A percentile compares a stretch with the other conserved stretches of the same genome.
Conservation (phyloP, 2,797 vertebrate species). For the Poecilia gillii region DNA sequence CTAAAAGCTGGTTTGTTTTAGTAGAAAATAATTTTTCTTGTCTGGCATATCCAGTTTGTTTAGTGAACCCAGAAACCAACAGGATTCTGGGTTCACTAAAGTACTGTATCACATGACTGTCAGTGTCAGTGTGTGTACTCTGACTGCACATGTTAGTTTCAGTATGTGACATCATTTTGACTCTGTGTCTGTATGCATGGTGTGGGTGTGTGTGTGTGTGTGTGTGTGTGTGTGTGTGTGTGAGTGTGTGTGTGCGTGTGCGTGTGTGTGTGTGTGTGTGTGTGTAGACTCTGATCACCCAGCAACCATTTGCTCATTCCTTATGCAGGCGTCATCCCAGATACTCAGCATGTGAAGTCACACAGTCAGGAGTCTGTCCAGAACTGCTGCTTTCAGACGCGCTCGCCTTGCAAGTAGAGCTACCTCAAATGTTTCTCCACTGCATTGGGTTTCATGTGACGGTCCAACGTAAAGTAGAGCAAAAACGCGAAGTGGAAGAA, state of each 20-base stretch:
- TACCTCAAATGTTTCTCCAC: no score
- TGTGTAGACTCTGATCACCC: constrained; percentile 61
- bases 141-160: constrained; percentile 28
- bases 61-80: no score
- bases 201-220: constrained; percentile 21
- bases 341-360: constrained; percentile 79
- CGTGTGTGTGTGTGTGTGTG: constrained; percentile 38
- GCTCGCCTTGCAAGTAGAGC: not conserved
- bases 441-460: not conserved
- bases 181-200: constrained; percentile 29
- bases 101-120: not conserved
- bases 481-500: not conserved
- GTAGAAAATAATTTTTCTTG: not conserved
- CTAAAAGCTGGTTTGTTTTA: not conserved
- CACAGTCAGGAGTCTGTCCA: constrained; percentile 59
- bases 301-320: constrained; percentile 73
- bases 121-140: constrained; percentile 17
- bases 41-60: not conserved
- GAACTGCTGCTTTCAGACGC: constrained; percentile 45
- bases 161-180: constrained; percentile 49
- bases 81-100: constrained; percentile 26
- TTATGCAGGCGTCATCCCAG: constrained; percentile 68
- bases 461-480: not conserved
- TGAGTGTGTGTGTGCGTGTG: constrained; percentile 19
- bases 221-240: constrained; percentile 23